phyloP scores from a whole-genome alignment of 2,888 invertebrate genomes.

The Amphipyra berbera region DNA sequence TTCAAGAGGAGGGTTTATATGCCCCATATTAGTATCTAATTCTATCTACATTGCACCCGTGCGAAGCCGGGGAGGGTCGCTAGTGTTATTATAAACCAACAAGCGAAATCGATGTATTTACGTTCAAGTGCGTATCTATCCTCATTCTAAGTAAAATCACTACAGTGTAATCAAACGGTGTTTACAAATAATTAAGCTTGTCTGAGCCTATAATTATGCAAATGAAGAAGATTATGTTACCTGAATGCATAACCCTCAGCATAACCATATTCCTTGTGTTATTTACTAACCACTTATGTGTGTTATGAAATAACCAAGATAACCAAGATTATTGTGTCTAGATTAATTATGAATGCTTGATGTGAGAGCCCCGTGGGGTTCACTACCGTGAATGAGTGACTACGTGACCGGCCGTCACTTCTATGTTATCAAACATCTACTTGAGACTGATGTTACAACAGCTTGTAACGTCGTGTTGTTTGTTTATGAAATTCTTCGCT shows the following conservation, averaged over 20 bases:
- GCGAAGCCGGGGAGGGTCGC: too few species aligned
- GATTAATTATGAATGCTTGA: neutral
- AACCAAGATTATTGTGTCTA: neutral
- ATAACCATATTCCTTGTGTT: slow-evolving; percentile 5
- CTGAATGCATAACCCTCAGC: slow-evolving; percentile 24
- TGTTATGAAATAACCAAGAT: slow-evolving; percentile 21
- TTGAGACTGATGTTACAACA: slow-evolving; percentile 54
- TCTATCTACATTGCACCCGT: too few species aligned
- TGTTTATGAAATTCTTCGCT: slow-evolving; percentile 45
- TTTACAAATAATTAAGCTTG: slow-evolving; percentile 38
- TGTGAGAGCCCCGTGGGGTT: slow-evolving; percentile 1
- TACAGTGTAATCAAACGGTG: slow-evolving; percentile 24
- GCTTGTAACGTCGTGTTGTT: slow-evolving; percentile 42
- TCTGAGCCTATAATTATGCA: slow-evolving; percentile 34
- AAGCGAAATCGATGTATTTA: slow-evolving; percentile 19
- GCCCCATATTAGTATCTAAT: too few species aligned
- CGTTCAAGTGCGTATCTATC: neutral
- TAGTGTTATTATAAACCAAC: neutral
- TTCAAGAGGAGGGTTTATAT: too few species aligned
- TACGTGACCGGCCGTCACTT: slow-evolving; percentile 53
- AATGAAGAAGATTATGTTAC: slow-evolving; percentile 36
- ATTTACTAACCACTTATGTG: slow-evolving; percentile 8
- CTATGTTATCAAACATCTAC: slow-evolving; percentile 63
- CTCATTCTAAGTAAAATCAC: slow-evolving; percentile 12
- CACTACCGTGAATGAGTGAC: slow-evolving; percentile 24